Evolutionary conservation across 2,797 vertebrate genomes (phyloP).

Genomic region (Tachyglossus aculeatus): DNA sequence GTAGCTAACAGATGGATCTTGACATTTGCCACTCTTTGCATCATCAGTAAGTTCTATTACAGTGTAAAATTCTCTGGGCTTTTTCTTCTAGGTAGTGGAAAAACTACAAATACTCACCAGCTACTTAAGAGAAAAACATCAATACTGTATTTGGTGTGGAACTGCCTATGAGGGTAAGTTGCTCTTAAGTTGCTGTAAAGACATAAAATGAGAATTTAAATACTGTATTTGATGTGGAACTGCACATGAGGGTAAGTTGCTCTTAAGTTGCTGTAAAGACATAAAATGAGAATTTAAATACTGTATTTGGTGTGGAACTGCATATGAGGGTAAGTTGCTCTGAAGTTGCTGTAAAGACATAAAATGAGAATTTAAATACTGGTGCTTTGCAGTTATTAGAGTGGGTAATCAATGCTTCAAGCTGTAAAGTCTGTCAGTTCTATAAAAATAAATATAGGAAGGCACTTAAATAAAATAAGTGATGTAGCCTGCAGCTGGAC

Average conservation of each 20-base stretch:
- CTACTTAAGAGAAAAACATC: slow-evolving; percentile 88
- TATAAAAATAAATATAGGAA: too few relatives aligned
- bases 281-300: slow-evolving; percentile 89
- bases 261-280: too few relatives aligned
- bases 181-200: too few relatives aligned
- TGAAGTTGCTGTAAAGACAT: too few relatives aligned
- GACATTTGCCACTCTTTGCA: too few relatives aligned
- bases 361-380: slow-evolving; percentile 89
- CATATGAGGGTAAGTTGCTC: slow-evolving; percentile 85
- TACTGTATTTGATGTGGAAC: slow-evolving; percentile 98
- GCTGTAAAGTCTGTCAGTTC: too few relatives aligned
- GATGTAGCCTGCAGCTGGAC: too few relatives aligned
- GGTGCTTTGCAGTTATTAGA: too few relatives aligned
- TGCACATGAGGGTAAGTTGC: slow-evolving; percentile 86
- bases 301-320: slow-evolving; percentile 96
- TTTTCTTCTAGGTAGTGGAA: slow-evolving; percentile 80
- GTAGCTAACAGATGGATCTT: too few relatives aligned
- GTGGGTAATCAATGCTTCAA: too few relatives aligned
- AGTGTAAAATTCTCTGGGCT: not conserved
- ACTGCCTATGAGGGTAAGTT: slow-evolving; percentile 89
- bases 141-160: slow-evolving; percentile 97
- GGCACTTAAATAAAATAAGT: too few relatives aligned
- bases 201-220: slow-evolving; percentile 87
- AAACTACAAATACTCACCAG: slow-evolving; percentile 89
- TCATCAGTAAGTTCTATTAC: not conserved